Conservation (phyloP, 2,797 vertebrate species). For the Sebastes paucispinis region DNA sequence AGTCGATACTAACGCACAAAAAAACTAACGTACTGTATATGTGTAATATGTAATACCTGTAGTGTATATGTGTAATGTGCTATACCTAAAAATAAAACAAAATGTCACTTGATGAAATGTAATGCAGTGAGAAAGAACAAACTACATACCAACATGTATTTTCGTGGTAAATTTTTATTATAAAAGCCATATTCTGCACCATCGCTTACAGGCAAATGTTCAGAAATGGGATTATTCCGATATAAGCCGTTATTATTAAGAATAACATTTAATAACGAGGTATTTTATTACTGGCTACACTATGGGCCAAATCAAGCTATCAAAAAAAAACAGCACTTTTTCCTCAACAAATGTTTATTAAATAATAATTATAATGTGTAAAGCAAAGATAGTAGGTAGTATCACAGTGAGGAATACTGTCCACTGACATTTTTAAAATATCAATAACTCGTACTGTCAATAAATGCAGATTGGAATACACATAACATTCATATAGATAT, state of each 20-base stretch:
- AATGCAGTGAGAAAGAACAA: not conserved
- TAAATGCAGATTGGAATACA: slow-evolving; percentile 83
- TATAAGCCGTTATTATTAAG: slow-evolving; percentile 68
- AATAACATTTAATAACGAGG: slow-evolving; percentile 77
- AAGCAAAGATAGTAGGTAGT: slow-evolving; percentile 80
- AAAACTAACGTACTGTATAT: no score
- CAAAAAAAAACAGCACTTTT: slow-evolving; percentile 65
- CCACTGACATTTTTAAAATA: slow-evolving; percentile 78
- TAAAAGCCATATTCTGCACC: slow-evolving; percentile 64
- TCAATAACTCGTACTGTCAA: slow-evolving; percentile 78
- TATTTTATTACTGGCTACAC: slow-evolving; percentile 75
- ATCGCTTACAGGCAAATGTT: slow-evolving; percentile 65
- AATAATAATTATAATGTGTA: slow-evolving; percentile 73
- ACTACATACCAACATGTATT: not conserved
- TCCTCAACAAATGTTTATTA: slow-evolving; percentile 78
- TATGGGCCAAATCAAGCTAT: slow-evolving; percentile 68
- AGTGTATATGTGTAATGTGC: no score
- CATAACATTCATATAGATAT: slow-evolving; percentile 84
- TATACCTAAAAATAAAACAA: not conserved
- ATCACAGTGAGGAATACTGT: slow-evolving; percentile 85
- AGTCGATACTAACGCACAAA: no score
- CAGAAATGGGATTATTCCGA: slow-evolving; percentile 63
- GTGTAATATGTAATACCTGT: no score
- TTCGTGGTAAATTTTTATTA: slow-evolving; percentile 70
- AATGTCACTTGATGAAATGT: no score